phyloP scores from a whole-genome alignment of 2,797 vertebrate species.

The Forpus xanthops region DNA sequence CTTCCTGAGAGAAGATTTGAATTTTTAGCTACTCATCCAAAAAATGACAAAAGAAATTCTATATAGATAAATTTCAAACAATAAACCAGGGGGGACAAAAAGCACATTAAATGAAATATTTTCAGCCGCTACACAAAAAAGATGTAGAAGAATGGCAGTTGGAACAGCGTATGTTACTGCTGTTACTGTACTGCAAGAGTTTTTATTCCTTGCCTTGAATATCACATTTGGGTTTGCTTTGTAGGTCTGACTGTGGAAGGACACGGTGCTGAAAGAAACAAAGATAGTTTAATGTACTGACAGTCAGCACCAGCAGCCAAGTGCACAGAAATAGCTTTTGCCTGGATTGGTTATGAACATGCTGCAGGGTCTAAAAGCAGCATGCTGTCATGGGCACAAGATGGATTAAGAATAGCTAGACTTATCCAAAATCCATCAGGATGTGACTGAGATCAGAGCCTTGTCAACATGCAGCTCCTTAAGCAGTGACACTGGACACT shows the following conservation, averaged over 20 bases:
- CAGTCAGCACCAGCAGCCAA: background rate
- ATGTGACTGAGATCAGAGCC: background rate
- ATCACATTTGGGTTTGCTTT: background rate
- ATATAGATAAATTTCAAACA: background rate
- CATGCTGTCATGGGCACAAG: background rate
- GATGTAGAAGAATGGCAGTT: background rate
- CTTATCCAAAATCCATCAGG: background rate
- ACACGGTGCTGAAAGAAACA: background rate
- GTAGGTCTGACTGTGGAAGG: background rate
- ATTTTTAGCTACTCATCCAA: background rate
- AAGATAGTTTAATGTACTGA: background rate
- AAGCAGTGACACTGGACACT: background rate
- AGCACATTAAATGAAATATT: background rate
- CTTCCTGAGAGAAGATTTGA: background rate
- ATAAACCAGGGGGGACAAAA: background rate
- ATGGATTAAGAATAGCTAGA: slow-evolving; percentile 34
- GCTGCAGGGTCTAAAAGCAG: background rate
- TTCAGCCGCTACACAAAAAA: background rate
- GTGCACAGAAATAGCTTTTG: slow-evolving; percentile 37
- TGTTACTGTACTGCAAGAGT: background rate
- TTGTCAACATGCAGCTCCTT: background rate
- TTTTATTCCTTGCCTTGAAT: background rate
- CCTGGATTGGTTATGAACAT: background rate
- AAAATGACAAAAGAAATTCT: background rate
- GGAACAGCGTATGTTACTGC: background rate